Evolutionary conservation across 1,140 invertebrate genomes (phyloP).

Genomic region (Palaemon carinicauda): DNA sequence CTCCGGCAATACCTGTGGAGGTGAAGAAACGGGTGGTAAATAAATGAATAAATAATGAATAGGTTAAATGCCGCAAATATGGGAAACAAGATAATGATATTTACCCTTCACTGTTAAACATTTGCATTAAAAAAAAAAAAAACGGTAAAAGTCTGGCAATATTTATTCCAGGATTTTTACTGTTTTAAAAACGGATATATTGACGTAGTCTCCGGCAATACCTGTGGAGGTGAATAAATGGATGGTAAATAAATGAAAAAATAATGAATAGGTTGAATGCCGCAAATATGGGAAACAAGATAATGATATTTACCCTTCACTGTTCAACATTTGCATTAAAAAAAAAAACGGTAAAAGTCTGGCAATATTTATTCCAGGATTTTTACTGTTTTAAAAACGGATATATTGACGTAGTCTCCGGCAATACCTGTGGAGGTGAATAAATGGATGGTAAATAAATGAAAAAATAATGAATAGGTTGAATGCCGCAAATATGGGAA

Average conservation of each 20-base stretch:
- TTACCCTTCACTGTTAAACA: neutral
- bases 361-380: too few relatives aligned
- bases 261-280: too few relatives aligned
- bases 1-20: conserved; percentile 74
- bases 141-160: too few relatives aligned
- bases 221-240: conserved; percentile 65
- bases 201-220: conserved; percentile 76
- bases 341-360: too few relatives aligned
- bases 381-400: too few relatives aligned
- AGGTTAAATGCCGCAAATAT: too few relatives aligned
- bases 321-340: neutral
- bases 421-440: conserved; percentile 70
- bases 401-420: too few relatives aligned
- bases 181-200: too few relatives aligned
- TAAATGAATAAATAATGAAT: neutral
- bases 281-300: too few relatives aligned
- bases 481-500: too few relatives aligned
- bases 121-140: too few relatives aligned
- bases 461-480: neutral
- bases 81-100: neutral
- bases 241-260: neutral
- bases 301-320: neutral
- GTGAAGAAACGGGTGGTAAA: neutral
- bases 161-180: too few relatives aligned
- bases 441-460: neutral